Percentiles rank a stretch among this genome's conserved stretches.
Conservation (phyloP, 2,888 invertebrate species). For the Cheilosia soror region DNA sequence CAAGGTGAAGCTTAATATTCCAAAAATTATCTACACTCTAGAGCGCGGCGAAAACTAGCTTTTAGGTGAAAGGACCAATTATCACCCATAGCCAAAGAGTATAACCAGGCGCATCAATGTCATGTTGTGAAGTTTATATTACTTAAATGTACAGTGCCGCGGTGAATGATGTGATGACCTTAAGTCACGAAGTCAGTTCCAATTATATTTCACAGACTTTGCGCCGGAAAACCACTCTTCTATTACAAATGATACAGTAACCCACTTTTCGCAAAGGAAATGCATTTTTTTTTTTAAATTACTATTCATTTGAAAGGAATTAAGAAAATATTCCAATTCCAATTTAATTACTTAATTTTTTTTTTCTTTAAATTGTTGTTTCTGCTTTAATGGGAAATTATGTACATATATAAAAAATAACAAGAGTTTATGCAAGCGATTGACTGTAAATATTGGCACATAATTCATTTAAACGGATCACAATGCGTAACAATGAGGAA, state of each 20-base stretch:
- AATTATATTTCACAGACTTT: conserved; percentile 15
- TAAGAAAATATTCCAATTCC: conserved; percentile 58
- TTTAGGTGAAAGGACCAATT: conserved; percentile 71
- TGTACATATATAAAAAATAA: not conserved
- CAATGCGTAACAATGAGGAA: conserved; percentile 72
- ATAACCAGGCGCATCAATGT: conserved; percentile 39
- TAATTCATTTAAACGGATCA: conserved; percentile 74
- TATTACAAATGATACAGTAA: conserved; percentile 53
- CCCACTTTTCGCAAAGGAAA: conserved; percentile 39
- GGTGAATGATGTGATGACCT: conserved; percentile 44
- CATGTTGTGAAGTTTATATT: conserved; percentile 31
- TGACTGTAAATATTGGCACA: conserved; percentile 70
- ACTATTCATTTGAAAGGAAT: conserved; percentile 21
- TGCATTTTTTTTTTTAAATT: conserved; percentile 13
- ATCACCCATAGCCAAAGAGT: conserved; percentile 41
- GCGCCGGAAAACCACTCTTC: conserved; percentile 38
- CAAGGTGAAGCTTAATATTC: conserved; percentile 52
- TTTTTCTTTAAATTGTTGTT: conserved; percentile 46
- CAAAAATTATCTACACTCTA: conserved; percentile 4
- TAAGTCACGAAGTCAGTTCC: conserved; percentile 63
- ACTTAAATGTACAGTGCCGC: conserved; percentile 10
- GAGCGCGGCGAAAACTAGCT: not conserved
- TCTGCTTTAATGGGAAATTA: conserved; percentile 52
- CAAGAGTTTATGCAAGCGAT: conserved; percentile 63
- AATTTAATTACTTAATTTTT: conserved; percentile 64